Evolutionary conservation across 2,113 vertebrate species (phyloP).

Genomic region (Toxotes chatareus): DNA sequence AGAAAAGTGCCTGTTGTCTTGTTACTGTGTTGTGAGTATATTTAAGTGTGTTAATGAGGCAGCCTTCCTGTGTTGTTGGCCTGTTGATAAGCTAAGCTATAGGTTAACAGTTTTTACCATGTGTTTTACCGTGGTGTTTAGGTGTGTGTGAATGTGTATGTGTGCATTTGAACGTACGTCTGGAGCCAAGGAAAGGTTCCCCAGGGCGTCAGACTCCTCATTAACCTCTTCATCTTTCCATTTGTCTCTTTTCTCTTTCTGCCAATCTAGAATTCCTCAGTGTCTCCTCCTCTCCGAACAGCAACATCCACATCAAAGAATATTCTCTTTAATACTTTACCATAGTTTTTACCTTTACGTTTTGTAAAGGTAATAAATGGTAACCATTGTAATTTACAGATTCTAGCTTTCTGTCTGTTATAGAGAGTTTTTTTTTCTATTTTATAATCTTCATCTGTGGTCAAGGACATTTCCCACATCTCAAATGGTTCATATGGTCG

Average conservation of each 20-base stretch:
- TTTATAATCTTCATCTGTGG: conserved; percentile 11
- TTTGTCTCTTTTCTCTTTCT: conserved; percentile 51
- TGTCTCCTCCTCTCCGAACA: conserved; percentile 15
- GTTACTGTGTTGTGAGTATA: conserved; percentile 40
- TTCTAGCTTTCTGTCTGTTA: conserved; percentile 15
- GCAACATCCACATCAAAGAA: conserved; percentile 58
- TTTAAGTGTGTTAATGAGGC: conserved; percentile 66
- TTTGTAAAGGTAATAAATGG: too few relatives aligned
- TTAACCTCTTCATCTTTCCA: conserved; percentile 74
- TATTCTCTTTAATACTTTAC: conserved; percentile 22
- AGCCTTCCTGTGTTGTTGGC: conserved; percentile 63
- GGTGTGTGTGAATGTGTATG: conserved; percentile 32
- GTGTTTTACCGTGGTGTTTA: conserved; percentile 64
- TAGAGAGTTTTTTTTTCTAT: background rate
- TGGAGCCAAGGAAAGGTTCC: conserved; percentile 70
- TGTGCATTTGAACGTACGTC: conserved; percentile 56
- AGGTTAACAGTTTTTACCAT: conserved; percentile 67
- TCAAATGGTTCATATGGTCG: background rate
- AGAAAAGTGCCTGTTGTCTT: conserved; percentile 44
- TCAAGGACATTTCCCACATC: conserved; percentile 29
- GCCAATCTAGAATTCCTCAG: conserved; percentile 29
- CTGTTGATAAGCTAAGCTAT: conserved; percentile 65
- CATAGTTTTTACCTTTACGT: too few relatives aligned
- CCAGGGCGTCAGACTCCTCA: conserved; percentile 67
- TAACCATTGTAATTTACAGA: background rate